These are phyloP conservation scores for Phalacrocorax aristotelis DNA, from an alignment of 2,113 vertebrate species.

Conservation along the genomic window DNA sequence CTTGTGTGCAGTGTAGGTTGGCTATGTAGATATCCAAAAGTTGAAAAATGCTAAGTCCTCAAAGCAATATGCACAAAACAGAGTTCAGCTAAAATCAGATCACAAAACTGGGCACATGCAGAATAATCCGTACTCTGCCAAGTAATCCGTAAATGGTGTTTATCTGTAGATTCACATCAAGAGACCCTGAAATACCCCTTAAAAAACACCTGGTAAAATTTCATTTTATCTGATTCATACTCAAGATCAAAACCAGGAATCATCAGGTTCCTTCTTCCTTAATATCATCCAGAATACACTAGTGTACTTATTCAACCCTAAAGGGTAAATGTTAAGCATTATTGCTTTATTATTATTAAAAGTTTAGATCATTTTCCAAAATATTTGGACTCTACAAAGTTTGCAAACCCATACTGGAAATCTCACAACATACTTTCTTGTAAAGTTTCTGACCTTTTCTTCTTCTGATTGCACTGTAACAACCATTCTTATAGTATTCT, in stretches of 20 bases:
- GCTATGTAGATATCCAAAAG: background rate
- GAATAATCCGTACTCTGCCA: background rate
- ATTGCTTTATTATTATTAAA: background rate
- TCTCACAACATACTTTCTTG: background rate
- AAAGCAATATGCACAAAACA: background rate
- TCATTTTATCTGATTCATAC: constrained; percentile 43
- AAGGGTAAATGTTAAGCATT: constrained; percentile 1
- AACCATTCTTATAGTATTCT: background rate
- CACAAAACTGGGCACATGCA: background rate
- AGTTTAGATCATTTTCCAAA: background rate
- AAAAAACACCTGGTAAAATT: background rate
- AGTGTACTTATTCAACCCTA: background rate
- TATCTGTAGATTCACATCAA: background rate
- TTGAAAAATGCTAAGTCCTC: background rate
- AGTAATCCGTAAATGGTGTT: background rate
- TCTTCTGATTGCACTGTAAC: background rate
- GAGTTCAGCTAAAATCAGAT: background rate
- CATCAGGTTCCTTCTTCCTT: background rate
- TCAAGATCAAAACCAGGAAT: constrained; percentile 33
- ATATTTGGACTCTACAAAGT: background rate
- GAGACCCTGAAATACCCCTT: background rate
- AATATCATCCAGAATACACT: background rate
- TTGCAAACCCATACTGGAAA: constrained; percentile 7
- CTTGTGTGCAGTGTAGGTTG: background rate
- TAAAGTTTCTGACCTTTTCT: constrained; percentile 19